A percentile compares a stretch with the other conserved stretches of the same genome.
Conservation (phyloP, 2,888 invertebrate species). For the Chromoteleia sp. region DNA sequence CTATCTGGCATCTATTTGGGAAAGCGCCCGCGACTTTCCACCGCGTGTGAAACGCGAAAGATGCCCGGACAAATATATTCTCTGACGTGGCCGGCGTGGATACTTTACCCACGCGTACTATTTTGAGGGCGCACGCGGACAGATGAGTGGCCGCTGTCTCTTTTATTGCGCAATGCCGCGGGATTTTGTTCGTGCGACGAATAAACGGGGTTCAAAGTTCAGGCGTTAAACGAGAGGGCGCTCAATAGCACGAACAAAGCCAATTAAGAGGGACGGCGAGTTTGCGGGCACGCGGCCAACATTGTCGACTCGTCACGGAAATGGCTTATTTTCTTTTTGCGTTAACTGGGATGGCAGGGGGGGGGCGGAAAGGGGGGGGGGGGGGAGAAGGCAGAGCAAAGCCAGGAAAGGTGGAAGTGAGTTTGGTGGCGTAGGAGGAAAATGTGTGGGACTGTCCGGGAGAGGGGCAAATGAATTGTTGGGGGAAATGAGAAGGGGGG, state of each 20-base stretch:
- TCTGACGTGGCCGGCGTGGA: conserved; percentile 62
- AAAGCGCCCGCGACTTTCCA: conserved; percentile 55
- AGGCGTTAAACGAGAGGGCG: conserved; percentile 25
- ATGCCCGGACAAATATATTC: conserved; percentile 65
- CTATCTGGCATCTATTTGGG: conserved; percentile 47
- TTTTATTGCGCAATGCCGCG: conserved; percentile 49
- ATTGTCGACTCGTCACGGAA: no score
- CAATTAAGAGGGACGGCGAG: not conserved
- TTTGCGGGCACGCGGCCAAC: conserved; percentile 12
- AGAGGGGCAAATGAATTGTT: no score
- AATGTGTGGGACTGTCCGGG: no score
- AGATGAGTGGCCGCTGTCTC: conserved; percentile 64
- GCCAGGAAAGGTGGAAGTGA: no score
- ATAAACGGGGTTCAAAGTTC: conserved; percentile 30
- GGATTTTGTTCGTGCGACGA: conserved; percentile 11
- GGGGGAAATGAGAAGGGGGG: no score
- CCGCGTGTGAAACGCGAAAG: conserved; percentile 58
- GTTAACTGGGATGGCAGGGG: no score
- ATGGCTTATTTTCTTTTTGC: no score
- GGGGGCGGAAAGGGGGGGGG: no score
- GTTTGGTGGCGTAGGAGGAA: no score
- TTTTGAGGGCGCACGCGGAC: conserved; percentile 74
- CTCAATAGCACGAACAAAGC: not conserved
- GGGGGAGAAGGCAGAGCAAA: no score
- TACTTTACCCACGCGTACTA: conserved; percentile 77